phyloP scores from a whole-genome alignment of 37 sponge, comb jelly and placozoan genomes.

The Cliona cf. orientalis region DNA sequence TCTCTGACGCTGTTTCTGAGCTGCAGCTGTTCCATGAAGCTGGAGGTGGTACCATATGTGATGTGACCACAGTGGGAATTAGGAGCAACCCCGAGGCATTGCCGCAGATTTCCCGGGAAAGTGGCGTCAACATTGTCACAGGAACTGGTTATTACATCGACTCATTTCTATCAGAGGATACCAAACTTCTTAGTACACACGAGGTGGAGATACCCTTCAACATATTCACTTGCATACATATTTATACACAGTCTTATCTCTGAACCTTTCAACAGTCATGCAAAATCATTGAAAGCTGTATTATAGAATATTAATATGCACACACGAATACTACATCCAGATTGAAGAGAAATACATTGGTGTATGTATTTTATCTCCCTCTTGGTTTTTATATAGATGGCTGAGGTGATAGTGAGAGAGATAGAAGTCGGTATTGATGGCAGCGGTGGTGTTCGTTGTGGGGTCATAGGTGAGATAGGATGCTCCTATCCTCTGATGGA shows the following conservation, averaged over 20 bases:
- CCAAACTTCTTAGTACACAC: constrained; percentile 20
- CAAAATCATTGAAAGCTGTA: too few relatives aligned
- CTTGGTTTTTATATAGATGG: not conserved
- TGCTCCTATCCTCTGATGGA: constrained; percentile 55
- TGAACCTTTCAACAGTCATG: too few relatives aligned
- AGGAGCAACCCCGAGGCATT: constrained; percentile 10
- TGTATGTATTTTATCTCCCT: not conserved
- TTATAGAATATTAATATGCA: too few relatives aligned
- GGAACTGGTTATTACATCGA: constrained; percentile 63
- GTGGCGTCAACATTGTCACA: constrained; percentile 38
- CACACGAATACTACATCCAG: too few relatives aligned
- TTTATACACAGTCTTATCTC: too few relatives aligned
- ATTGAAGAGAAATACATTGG: too few relatives aligned
- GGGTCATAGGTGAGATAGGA: constrained; percentile 69
- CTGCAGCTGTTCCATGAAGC: constrained; percentile 36
- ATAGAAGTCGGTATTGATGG: constrained; percentile 6
- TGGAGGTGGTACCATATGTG: constrained; percentile 46
- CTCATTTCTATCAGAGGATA: constrained; percentile 22
- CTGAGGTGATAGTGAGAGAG: constrained; percentile 36
- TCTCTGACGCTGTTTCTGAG: constrained; percentile 8
- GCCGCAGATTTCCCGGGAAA: not conserved
- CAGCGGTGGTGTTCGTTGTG: constrained; percentile 29
- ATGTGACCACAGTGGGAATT: constrained; percentile 22
- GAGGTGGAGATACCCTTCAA: too few relatives aligned
- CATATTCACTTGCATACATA: too few relatives aligned